A percentile compares a stretch with the other conserved stretches of the same genome.
These are phyloP conservation scores for Dysidea cf. avara DNA, from an alignment of 37 sponge, comb jelly and placozoan genomes.

Conservation along the genomic window DNA sequence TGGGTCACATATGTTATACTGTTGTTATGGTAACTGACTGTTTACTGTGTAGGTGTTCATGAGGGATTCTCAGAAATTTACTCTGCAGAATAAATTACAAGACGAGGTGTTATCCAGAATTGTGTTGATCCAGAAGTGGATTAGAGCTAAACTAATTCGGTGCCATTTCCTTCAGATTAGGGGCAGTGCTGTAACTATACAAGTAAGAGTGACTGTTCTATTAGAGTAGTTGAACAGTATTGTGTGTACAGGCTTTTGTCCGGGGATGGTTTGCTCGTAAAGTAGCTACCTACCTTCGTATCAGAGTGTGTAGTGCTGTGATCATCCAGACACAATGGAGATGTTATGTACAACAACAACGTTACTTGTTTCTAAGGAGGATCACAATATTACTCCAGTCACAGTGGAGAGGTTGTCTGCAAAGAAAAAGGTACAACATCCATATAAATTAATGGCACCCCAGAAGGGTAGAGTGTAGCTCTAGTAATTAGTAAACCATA, in stretches of 20 bases:
- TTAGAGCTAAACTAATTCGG: slow-evolving; percentile 64
- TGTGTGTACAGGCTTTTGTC: slow-evolving; percentile 9
- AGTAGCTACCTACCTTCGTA: slow-evolving; percentile 5
- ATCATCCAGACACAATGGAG: slow-evolving; percentile 77
- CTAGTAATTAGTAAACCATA: too few species aligned
- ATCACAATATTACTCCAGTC: slow-evolving; percentile 54
- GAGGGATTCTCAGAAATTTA: slow-evolving; percentile 67
- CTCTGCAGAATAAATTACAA: slow-evolving; percentile 67
- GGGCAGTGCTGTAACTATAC: slow-evolving; percentile 49
- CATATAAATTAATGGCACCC: too few species aligned
- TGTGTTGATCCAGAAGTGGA: slow-evolving; percentile 80
- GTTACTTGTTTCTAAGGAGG: slow-evolving; percentile 17
- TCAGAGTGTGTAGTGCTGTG: slow-evolving; percentile 64
- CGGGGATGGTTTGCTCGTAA: slow-evolving; percentile 56
- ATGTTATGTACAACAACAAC: slow-evolving; percentile 13
- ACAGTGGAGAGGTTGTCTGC: slow-evolving; percentile 44
- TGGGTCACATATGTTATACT: neutral
- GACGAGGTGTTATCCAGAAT: slow-evolving; percentile 75
- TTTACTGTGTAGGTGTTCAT: slow-evolving; percentile 77
- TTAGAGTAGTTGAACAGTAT: neutral
- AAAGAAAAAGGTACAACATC: slow-evolving; percentile 35
- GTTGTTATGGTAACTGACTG: neutral
- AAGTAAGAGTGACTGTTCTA: slow-evolving; percentile 36
- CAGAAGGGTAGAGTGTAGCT: neutral
- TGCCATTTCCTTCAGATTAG: slow-evolving; percentile 57